These are phyloP conservation scores for Brenthis ino DNA, from an alignment of 2,888 invertebrate species.

Conservation along the genomic window DNA sequence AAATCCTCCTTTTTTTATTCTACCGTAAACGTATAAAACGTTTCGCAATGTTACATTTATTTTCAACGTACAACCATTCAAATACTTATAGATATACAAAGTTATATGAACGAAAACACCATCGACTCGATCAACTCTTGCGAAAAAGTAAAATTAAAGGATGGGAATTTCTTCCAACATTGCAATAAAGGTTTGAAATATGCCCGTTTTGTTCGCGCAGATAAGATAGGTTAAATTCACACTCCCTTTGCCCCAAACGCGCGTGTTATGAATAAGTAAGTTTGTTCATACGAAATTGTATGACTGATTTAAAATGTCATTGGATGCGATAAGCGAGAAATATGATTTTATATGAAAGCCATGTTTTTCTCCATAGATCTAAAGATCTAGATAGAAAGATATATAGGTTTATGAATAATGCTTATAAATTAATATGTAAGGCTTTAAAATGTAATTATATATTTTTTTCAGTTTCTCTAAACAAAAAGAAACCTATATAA, in stretches of 20 bases:
- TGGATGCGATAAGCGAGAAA: conserved; percentile 33
- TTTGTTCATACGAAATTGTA: conserved; percentile 31
- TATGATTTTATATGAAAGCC: conserved; percentile 24
- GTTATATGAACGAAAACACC: neutral
- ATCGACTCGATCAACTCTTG: conserved; percentile 13
- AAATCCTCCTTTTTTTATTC: too few relatives aligned
- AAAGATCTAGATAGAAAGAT: too few relatives aligned
- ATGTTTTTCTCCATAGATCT: conserved; percentile 7
- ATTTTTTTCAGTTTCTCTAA: too few relatives aligned
- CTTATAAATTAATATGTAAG: too few relatives aligned
- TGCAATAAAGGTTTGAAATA: conserved; percentile 48
- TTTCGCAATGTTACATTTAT: neutral
- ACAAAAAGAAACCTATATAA: too few relatives aligned
- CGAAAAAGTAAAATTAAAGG: conserved; percentile 13
- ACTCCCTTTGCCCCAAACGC: conserved; percentile 43
- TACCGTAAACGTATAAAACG: too few relatives aligned
- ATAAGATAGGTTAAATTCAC: conserved; percentile 52
- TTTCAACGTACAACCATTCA: neutral
- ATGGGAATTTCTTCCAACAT: conserved; percentile 34
- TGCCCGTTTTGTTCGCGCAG: conserved; percentile 45
- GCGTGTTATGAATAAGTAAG: conserved; percentile 47
- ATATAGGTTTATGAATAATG: too few relatives aligned
- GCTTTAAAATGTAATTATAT: too few relatives aligned
- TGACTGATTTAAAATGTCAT: conserved; percentile 39
- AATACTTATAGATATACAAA: neutral